These are phyloP conservation scores for Tyria jacobaeae DNA, from an alignment of 2,888 invertebrate genomes.

Conservation along the genomic window DNA sequence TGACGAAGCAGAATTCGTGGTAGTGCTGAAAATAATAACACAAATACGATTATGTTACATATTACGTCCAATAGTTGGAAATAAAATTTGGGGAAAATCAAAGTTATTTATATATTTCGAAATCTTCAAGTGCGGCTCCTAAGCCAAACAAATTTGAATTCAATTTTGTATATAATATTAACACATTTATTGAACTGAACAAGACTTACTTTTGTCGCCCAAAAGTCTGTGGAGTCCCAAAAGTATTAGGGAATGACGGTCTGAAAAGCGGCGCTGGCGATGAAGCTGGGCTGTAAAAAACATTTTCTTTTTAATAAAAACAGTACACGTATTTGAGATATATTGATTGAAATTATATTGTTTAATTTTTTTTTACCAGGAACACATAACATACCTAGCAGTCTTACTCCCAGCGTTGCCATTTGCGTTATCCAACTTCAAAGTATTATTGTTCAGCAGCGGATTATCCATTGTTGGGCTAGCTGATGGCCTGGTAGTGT, in stretches of 20 bases:
- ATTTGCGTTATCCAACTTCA: conserved; percentile 82
- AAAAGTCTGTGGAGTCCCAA: conserved; percentile 87
- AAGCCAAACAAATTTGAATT: too few species aligned
- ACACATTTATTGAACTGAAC: not conserved
- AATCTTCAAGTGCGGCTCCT: too few species aligned
- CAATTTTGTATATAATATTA: too few species aligned
- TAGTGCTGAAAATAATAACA: conserved; percentile 63
- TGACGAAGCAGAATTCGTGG: conserved; percentile 68
- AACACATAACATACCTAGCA: conserved; percentile 66
- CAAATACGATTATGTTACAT: not conserved
- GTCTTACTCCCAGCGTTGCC: conserved; percentile 81
- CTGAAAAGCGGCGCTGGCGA: conserved; percentile 90
- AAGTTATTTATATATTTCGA: too few species aligned
- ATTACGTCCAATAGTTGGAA: too few species aligned
- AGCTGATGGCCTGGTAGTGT: conserved; percentile 72
- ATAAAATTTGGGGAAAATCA: too few species aligned
- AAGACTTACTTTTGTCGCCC: conserved; percentile 75
- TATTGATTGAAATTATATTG: not conserved
- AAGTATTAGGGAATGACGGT: conserved; percentile 91
- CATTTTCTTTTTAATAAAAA: not conserved
- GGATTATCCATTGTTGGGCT: conserved; percentile 75
- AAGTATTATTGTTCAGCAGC: conserved; percentile 77
- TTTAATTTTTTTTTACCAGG: conserved; percentile 14
- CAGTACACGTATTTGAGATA: not conserved
- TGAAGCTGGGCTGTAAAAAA: conserved; percentile 85